phyloP scores from a whole-genome alignment of 2,797 vertebrate genomes.

The Botia kubotai region DNA sequence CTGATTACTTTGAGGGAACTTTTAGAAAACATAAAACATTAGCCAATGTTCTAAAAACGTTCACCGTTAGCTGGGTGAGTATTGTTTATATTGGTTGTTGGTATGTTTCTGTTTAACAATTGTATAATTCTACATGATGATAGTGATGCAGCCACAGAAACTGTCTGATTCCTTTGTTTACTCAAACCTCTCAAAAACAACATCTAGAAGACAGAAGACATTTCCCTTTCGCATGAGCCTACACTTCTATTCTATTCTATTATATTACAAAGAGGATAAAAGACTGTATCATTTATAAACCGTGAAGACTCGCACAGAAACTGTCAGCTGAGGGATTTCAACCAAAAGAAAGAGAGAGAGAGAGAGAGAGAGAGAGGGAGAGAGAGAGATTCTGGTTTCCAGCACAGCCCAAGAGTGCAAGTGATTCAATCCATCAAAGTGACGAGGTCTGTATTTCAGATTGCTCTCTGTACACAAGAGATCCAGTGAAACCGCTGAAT shows the following conservation, averaged over 20 bases:
- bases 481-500: constrained; percentile 48
- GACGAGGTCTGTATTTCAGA: constrained; percentile 56
- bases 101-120: not conserved
- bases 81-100: no score
- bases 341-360: not conserved
- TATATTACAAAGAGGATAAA: constrained; percentile 13
- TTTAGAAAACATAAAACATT: no score
- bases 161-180: constrained; percentile 7
- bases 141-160: not conserved
- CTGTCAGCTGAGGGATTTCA: constrained; percentile 48
- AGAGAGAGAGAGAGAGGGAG: not conserved
- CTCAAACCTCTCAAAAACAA: constrained; percentile 1
- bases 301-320: constrained; percentile 33
- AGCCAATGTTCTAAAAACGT: no score
- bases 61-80: no score
- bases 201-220: constrained; percentile 32
- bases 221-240: constrained; percentile 32
- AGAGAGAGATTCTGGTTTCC: constrained; percentile 35
- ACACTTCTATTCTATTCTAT: constrained; percentile 29
- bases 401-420: constrained; percentile 49
- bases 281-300: constrained; percentile 35
- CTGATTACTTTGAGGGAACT: no score
- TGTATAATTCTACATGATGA: not conserved
- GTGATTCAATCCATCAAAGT: constrained; percentile 55
- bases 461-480: constrained; percentile 50